Percentiles rank a stretch among this genome's conserved stretches.
Evolutionary conservation across 2,797 vertebrate species (phyloP).

Genomic region (Gallirallus australis): DNA sequence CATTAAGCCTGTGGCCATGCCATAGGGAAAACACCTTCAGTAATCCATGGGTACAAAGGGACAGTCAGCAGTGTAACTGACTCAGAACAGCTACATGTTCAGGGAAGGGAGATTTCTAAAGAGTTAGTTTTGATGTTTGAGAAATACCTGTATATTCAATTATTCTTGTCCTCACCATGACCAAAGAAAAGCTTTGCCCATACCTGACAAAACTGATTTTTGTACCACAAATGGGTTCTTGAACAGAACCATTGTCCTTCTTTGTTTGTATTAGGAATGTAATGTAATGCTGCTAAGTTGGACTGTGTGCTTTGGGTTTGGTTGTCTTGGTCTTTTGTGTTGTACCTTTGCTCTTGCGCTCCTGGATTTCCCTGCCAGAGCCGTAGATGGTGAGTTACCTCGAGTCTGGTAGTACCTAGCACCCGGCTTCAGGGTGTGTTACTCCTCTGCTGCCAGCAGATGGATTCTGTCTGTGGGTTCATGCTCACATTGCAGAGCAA

Average conservation of each 20-base stretch:
- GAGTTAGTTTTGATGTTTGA: neutral
- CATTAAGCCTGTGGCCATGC: neutral
- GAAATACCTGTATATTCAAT: neutral
- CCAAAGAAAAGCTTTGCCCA: neutral
- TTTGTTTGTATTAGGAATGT: neutral
- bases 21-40: neutral
- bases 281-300: neutral
- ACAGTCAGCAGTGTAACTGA: neutral
- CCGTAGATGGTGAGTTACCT: neutral
- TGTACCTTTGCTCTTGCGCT: neutral
- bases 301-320: neutral
- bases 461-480: neutral
- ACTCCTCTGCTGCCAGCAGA: slow-evolving; percentile 13
- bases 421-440: neutral
- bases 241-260: neutral
- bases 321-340: neutral
- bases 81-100: neutral
- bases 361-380: neutral
- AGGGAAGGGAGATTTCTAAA: neutral
- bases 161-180: neutral
- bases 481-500: neutral
- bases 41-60: neutral
- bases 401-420: neutral
- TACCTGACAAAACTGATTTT: neutral
- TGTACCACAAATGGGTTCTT: neutral